Percentiles rank a stretch among this genome's conserved stretches.
These are phyloP conservation scores for Drosophila parabipectinata DNA, from an alignment of 1,140 invertebrate genomes.

Conservation along the genomic window DNA sequence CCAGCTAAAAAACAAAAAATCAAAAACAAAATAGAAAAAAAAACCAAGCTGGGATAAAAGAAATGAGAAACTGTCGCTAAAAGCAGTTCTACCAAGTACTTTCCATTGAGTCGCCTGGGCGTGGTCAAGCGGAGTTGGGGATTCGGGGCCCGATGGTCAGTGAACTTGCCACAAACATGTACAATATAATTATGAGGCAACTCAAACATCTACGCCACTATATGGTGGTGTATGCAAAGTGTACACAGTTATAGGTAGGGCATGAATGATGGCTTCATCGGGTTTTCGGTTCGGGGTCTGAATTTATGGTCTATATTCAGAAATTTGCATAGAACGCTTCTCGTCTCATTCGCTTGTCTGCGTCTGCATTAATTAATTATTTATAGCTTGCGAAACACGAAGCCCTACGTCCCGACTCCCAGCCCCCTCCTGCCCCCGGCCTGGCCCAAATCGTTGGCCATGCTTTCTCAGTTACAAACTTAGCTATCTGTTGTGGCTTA, in stretches of 20 bases:
- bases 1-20: slow-evolving; percentile 19
- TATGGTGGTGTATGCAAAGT: slow-evolving; percentile 1
- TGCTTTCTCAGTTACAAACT: slow-evolving; percentile 67
- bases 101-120: slow-evolving; percentile 47
- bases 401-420: slow-evolving; percentile 33
- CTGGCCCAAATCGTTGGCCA: neutral
- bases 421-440: neutral
- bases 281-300: slow-evolving; percentile 38
- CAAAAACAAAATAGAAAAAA: slow-evolving; percentile 13
- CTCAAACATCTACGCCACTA: neutral
- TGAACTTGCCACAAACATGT: slow-evolving; percentile 52
- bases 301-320: slow-evolving; percentile 81
- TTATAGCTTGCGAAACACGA: slow-evolving; percentile 72
- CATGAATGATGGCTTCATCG: slow-evolving; percentile 68
- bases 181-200: slow-evolving; percentile 10
- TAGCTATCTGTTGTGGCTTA: slow-evolving; percentile 21
- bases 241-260: slow-evolving; percentile 21
- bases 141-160: slow-evolving; percentile 53
- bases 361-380: slow-evolving; percentile 78
- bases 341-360: slow-evolving; percentile 47
- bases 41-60: neutral
- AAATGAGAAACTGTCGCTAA: slow-evolving; percentile 66
- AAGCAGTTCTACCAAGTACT: slow-evolving; percentile 49
- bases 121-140: slow-evolving; percentile 54
- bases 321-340: slow-evolving; percentile 70